Evolutionary conservation across 2,888 invertebrate species (phyloP).

Genomic region (Catocala sponsa): DNA sequence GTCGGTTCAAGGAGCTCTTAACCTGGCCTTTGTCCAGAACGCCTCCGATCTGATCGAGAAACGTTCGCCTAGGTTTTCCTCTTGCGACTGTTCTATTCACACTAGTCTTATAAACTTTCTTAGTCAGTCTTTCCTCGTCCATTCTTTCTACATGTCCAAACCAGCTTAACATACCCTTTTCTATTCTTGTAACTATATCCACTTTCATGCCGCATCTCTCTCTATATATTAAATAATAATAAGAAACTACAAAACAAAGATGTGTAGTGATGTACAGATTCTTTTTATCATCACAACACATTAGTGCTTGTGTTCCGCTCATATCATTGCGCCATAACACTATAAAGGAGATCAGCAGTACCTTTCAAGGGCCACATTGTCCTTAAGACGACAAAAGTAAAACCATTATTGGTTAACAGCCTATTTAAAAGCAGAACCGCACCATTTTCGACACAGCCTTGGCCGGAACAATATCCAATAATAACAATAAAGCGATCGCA

Average conservation of each 20-base stretch:
- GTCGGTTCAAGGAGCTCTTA: too few relatives aligned
- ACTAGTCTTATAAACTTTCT: too few relatives aligned
- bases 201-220: too few relatives aligned
- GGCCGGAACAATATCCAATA: constrained; percentile 83
- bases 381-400: constrained; percentile 54
- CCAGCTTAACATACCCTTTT: too few relatives aligned
- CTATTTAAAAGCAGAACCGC: constrained; percentile 68
- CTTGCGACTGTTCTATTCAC: too few relatives aligned
- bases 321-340: constrained; percentile 34
- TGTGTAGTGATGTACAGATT: neutral
- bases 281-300: neutral
- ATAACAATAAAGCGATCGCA: constrained; percentile 77
- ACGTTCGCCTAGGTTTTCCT: too few relatives aligned
- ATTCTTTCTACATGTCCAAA: too few relatives aligned
- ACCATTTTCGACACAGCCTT: constrained; percentile 78
- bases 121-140: too few relatives aligned
- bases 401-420: constrained; percentile 57
- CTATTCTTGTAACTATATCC: too few relatives aligned
- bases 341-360: constrained; percentile 27
- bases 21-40: too few relatives aligned
- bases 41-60: too few relatives aligned
- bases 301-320: constrained; percentile 26
- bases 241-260: neutral
- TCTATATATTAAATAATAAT: too few relatives aligned
- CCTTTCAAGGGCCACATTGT: constrained; percentile 55